phyloP scores from a whole-genome alignment of 2,797 vertebrate species.

The Meda fulgida region DNA sequence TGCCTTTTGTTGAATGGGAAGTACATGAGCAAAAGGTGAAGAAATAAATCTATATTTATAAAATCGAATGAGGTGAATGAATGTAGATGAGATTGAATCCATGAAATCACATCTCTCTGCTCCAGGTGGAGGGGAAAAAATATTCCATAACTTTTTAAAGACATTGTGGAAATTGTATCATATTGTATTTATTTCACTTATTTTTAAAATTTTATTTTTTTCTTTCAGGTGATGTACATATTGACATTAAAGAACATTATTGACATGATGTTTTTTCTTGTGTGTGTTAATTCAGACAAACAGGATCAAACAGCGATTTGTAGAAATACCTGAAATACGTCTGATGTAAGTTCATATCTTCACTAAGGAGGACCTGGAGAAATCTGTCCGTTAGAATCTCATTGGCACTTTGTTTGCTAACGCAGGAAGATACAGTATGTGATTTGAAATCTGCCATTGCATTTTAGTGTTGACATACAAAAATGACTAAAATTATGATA shows the following conservation, averaged over 20 bases:
- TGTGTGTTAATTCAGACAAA: conserved; percentile 21
- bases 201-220: conserved; percentile 92
- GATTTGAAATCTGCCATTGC: not conserved
- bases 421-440: not conserved
- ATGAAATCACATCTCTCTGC: conserved; percentile 67
- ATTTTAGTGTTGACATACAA: not conserved
- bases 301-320: not conserved
- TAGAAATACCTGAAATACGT: not conserved
- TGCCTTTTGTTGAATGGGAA: conserved; percentile 50
- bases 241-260: conserved; percentile 93
- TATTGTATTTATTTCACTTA: conserved; percentile 98
- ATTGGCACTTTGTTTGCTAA: not conserved
- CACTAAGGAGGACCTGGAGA: not conserved
- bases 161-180: conserved; percentile 94
- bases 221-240: conserved; percentile 94
- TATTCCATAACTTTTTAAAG: conserved; percentile 81
- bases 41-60: conserved; percentile 50
- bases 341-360: not conserved
- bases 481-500: not conserved
- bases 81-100: conserved; percentile 62
- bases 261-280: conserved; percentile 69
- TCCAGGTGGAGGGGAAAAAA: conserved; percentile 67
- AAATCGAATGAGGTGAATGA: conserved; percentile 47
- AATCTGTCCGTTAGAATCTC: not conserved
- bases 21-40: conserved; percentile 52